Percentiles rank a stretch among this genome's conserved stretches.
Conservation (phyloP, 1,140 invertebrate genomes). For the Drosophila parvula region DNA sequence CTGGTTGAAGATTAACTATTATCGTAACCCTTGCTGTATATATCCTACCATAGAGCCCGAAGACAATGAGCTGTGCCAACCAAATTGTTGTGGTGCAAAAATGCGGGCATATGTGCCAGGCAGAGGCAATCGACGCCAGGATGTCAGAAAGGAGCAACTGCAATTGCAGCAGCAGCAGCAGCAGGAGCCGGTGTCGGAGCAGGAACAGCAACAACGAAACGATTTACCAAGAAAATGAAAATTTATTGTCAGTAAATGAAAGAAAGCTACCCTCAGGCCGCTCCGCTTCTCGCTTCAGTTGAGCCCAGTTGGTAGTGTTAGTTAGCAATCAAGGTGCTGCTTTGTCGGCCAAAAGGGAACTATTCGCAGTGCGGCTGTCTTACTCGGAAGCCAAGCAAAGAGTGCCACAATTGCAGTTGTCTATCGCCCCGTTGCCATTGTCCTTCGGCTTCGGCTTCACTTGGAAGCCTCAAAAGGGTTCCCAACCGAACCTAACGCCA, state of each 20-base stretch:
- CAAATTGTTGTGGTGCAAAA: slow-evolving; percentile 82
- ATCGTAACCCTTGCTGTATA: not conserved
- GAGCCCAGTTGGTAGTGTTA: slow-evolving; percentile 37
- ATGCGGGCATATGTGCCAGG: slow-evolving; percentile 75
- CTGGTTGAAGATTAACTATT: too few species aligned
- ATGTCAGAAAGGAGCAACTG: slow-evolving; percentile 55
- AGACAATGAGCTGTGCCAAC: slow-evolving; percentile 79
- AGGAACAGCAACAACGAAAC: slow-evolving; percentile 39
- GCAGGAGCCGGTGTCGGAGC: slow-evolving; percentile 6
- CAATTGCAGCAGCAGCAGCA: slow-evolving; percentile 32
- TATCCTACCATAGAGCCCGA: slow-evolving; percentile 22
- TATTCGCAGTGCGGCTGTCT: slow-evolving; percentile 61
- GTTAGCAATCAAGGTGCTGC: slow-evolving; percentile 56
- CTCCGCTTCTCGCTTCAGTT: slow-evolving; percentile 25
- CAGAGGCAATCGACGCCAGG: slow-evolving; percentile 71
- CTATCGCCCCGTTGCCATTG: slow-evolving; percentile 55
- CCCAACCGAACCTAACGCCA: not conserved
- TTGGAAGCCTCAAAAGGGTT: slow-evolving; percentile 58
- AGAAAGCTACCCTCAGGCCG: slow-evolving; percentile 58
- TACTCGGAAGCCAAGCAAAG: slow-evolving; percentile 27
- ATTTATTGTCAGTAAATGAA: slow-evolving; percentile 83
- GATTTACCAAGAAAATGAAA: slow-evolving; percentile 83
- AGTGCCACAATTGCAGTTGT: slow-evolving; percentile 58
- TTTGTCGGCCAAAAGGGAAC: slow-evolving; percentile 51
- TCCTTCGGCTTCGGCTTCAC: slow-evolving; percentile 52